Evolutionary conservation across 2,797 vertebrate species (phyloP), one percentile per base, ranked within the genome.

Genomic region (Notoglanidium macrostoma): DNA sequence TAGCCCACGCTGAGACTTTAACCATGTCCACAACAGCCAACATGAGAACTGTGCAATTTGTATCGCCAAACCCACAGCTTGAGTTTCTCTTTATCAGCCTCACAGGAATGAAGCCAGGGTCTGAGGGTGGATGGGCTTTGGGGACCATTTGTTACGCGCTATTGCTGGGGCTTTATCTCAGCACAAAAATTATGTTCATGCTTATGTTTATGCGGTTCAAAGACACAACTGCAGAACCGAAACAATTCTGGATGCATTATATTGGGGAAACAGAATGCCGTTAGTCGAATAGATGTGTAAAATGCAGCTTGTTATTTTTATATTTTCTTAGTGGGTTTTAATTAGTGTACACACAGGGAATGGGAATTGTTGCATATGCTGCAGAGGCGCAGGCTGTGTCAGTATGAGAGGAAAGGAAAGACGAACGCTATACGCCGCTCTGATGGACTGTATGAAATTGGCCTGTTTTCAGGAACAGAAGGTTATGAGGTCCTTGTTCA

Each of bases 71-170:
- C 46, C 49, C 26, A 59, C 65, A 81, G 84, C 76, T 78, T 77
- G 35, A 59, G 51, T 49, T 79, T 63, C 61, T 32, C 74, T 89
- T 67, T 78, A 78, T 81, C 61, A 86, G 85, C 85, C 78, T 77
- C 70, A 46, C 12, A 70, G 77, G 82, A 85, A 70, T 23, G 40
- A 61, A 81, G 61, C 85, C 61, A 83, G 67, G 54, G 51, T 82
- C 51, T 73, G 86, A 89, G 67, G 63, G 77, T 79, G 87, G 82
- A 87, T 89, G 35, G 59, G 32, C 81, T 85, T 80, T 74, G 29
- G 63, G 59, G 32, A 51, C n/a, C 72, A 57, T 44, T 86, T 67
- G 70, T 81, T 88, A 74, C 85, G 40, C 61, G 67, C 23, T 23
- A 23, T 54, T 55, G 46, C 82, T 85, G 11, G n/a, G 26, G 44